Evolutionary conservation across 1,140 invertebrate genomes (phyloP).

Genomic region (Aphelenchoides avenae): DNA sequence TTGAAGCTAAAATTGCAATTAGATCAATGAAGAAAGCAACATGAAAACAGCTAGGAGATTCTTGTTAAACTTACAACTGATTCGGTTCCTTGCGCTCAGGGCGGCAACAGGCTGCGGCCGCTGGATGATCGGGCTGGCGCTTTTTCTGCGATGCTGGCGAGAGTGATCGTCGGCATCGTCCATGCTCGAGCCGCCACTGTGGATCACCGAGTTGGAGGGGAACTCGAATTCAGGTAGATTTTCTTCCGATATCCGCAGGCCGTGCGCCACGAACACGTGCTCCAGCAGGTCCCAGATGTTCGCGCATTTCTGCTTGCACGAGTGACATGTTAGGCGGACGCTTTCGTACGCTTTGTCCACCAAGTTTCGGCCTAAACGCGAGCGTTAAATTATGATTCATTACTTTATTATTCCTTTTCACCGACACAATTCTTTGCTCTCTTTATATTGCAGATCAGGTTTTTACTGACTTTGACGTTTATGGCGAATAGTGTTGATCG

Average conservation of each 20-base stretch:
- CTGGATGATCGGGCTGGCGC: constrained; percentile 1
- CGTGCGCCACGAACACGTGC: constrained; percentile 51
- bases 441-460: background rate
- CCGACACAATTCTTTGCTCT: constrained; percentile 5
- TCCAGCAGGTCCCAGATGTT: constrained; percentile 56
- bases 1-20: constrained; percentile 18
- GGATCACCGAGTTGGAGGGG: constrained; percentile 15
- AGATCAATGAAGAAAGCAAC: background rate
- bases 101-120: constrained; percentile 1
- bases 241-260: constrained; percentile 48
- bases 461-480: background rate
- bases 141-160: constrained; percentile 4
- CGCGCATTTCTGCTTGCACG: constrained; percentile 49
- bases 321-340: constrained; percentile 44
- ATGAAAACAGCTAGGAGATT: too few relatives aligned
- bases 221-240: constrained; percentile 38
- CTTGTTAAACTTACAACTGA: constrained; percentile 11
- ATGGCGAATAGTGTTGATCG: background rate
- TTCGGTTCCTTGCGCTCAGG: constrained; percentile 3
- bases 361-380: background rate
- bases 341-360: background rate
- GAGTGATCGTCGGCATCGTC: background rate
- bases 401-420: background rate
- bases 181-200: constrained; percentile 4
- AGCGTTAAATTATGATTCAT: background rate